phyloP scores from a whole-genome alignment of 2,888 invertebrate genomes.

The Zygothrica quintamaculata region DNA sequence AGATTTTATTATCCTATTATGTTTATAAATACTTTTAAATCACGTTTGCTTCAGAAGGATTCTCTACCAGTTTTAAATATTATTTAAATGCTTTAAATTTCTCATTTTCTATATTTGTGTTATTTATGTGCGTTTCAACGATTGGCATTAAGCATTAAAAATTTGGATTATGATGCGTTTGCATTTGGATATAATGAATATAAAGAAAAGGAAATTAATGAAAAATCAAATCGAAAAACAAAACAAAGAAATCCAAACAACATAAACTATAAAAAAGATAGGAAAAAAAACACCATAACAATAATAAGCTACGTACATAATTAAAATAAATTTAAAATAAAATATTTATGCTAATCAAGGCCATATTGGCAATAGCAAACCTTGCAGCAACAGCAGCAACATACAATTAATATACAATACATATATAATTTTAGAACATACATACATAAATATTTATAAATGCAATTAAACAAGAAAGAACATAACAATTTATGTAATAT shows the following conservation, averaged over 20 bases:
- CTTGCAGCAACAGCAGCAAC: constrained; percentile 16
- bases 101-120: constrained; percentile 3
- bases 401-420: constrained; percentile 45
- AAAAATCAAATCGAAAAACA: constrained; percentile 9
- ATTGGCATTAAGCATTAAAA: constrained; percentile 48
- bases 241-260: constrained; percentile 27
- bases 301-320: constrained; percentile 62
- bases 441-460: constrained; percentile 47
- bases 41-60: constrained; percentile 34
- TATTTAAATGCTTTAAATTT: constrained; percentile 47
- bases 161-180: constrained; percentile 27
- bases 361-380: constrained; percentile 71
- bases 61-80: constrained; percentile 33
- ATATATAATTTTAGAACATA: constrained; percentile 32
- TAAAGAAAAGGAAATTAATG: constrained; percentile 4
- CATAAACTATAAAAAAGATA: constrained; percentile 9
- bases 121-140: constrained; percentile 19
- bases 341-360: constrained; percentile 60
- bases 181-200: constrained; percentile 27
- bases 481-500: constrained; percentile 36
- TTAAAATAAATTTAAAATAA: constrained; percentile 36
- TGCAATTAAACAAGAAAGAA: constrained; percentile 43
- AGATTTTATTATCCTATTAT: constrained; percentile 50
- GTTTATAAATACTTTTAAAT: constrained; percentile 37
- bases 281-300: constrained; percentile 50